Evolutionary conservation across 2,888 invertebrate genomes (phyloP), one percentile per base, ranked within the genome.

Genomic region (Pterostichus madidus): DNA sequence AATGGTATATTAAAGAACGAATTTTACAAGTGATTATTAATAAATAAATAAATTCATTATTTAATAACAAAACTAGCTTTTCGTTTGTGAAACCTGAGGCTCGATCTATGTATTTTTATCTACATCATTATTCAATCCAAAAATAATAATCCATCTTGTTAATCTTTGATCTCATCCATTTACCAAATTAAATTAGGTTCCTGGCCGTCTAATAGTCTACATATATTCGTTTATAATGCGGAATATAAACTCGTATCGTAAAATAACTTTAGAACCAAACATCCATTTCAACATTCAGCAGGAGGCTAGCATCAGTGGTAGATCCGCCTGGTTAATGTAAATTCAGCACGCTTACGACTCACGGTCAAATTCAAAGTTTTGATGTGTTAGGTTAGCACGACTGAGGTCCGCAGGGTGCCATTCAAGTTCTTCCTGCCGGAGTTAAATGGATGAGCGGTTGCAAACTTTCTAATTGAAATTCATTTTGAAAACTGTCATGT

Each of bases 381-480:
- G 31, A 64, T 64, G 13, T 32, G 64, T 64, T 49, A 49, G 49
- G 64, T 64, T 64, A n/a, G 49, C 13, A 49, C 49, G 49, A 49
- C 13, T 64, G 64, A 5, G 64, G 64, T 64, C 64, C 64, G 6
- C 32, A 31, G 64, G 64, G 64, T 64, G 31, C 44, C 78, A 61
- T 79, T 61, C 56, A 77, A 15, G 5, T 8, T 56, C 61, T 61
- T 61, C 78, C 78, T 79, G 46, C 10, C 78, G n/a, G 35, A 8
- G 77, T 17, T 10, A 44, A 46, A 59, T 31, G 61, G 35, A 64
- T 35, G 64, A 35, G 32, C 7, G 35, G 64, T n/a, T 64, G 3
- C 32, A 64, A 64, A 64, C 32, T 64, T 64, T 64, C 31, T 64
- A 64, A 64, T 64, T 64, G 64, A 64, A 64, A 64, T 64, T 64